Conservation (phyloP, 2,113 vertebrate species). For the Microcebus jonahi region DNA sequence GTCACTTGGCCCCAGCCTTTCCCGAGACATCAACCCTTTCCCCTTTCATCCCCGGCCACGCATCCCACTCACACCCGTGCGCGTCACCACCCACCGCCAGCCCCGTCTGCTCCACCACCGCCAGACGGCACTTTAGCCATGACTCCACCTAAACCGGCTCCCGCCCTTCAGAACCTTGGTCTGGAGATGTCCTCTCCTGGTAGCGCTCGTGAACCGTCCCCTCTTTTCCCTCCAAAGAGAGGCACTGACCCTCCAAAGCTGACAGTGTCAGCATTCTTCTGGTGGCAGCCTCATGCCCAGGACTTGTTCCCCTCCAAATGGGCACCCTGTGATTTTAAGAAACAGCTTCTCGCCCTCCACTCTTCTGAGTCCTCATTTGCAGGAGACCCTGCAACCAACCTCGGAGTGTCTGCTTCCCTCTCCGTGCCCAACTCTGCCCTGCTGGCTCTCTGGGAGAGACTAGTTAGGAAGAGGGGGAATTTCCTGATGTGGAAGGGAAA, state of each 20-base stretch:
- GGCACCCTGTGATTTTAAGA: not conserved
- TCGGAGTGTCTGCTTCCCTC: not conserved
- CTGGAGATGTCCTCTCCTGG: not conserved
- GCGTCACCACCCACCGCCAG: not conserved
- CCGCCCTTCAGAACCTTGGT: not conserved
- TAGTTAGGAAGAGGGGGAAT: too few relatives aligned
- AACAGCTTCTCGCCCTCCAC: not conserved
- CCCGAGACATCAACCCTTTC: not conserved
- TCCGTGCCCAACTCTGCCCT: not conserved
- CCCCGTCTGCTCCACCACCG: not conserved
- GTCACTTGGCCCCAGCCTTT: not conserved
- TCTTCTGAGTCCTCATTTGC: not conserved
- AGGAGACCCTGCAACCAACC: rapidly evolving
- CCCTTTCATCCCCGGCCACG: not conserved
- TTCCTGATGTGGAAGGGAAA: too few relatives aligned
- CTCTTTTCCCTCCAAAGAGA: not conserved
- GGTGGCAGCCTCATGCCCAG: not conserved
- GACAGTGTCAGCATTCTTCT: not conserved
- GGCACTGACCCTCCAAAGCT: not conserved
- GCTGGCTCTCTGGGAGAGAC: too few relatives aligned
- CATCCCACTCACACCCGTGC: not conserved
- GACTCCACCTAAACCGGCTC: not conserved
- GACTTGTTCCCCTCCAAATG: rapidly evolving
- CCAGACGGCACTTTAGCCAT: not conserved
- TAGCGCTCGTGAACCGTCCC: not conserved